A percentile compares a stretch with the other conserved stretches of the same genome.
phyloP scores from a whole-genome alignment of 2,888 invertebrate species.

The Tenodera sinensis region DNA sequence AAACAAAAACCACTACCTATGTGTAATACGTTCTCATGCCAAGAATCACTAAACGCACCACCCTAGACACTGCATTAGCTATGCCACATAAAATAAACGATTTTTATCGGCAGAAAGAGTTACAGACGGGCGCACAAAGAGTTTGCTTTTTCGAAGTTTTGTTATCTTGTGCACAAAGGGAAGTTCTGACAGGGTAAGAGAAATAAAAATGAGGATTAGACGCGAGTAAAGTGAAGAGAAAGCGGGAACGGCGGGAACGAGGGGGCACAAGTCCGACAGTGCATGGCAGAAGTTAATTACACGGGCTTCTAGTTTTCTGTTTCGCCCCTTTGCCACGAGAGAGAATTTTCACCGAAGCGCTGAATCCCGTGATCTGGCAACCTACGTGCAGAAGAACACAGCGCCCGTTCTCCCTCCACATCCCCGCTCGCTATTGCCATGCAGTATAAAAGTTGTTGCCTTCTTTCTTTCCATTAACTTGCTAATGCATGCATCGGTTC shows the following conservation, averaged over 20 bases:
- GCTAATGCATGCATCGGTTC: slow-evolving; percentile 5
- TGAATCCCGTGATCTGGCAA: neutral
- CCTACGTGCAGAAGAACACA: neutral
- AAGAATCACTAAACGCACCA: neutral
- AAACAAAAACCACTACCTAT: neutral
- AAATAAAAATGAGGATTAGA: neutral
- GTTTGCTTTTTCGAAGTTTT: neutral
- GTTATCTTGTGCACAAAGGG: neutral
- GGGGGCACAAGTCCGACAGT: neutral
- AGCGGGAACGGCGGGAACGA: neutral
- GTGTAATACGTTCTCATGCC: neutral
- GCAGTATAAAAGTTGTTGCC: neutral
- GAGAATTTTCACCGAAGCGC: slow-evolving; percentile 1
- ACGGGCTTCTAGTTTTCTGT: slow-evolving; percentile 10
- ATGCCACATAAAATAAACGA: neutral
- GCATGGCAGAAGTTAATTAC: slow-evolving; percentile 2
- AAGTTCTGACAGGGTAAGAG: neutral
- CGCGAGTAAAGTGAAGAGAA: neutral
- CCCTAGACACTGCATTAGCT: neutral
- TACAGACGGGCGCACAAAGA: neutral
- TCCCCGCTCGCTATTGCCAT: neutral
- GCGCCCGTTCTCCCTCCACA: neutral
- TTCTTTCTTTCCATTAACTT: slow-evolving; percentile 7
- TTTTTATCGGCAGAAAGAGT: neutral
- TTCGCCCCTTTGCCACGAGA: neutral